Evolutionary conservation across 2,888 invertebrate genomes (phyloP).

Genomic region (Heliconius aoede): DNA sequence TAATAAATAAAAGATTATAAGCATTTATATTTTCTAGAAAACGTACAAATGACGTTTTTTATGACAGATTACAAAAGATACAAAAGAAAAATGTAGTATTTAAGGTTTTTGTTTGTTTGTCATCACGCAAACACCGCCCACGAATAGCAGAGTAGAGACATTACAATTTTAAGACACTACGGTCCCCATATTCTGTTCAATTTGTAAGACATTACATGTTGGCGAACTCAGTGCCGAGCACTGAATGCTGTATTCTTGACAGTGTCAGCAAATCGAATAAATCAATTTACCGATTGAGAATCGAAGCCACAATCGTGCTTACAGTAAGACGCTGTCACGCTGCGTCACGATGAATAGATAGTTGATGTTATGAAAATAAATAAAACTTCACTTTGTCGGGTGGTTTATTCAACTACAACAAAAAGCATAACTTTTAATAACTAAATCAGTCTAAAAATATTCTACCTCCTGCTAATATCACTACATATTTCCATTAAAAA

Average conservation of each 20-base stretch:
- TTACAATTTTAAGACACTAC: neutral
- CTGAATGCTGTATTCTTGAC: no score
- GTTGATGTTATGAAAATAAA: conserved; percentile 47
- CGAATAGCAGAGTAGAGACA: neutral
- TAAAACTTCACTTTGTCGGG: conserved; percentile 61
- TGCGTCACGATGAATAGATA: no score
- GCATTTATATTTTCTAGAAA: neutral
- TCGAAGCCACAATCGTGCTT: no score
- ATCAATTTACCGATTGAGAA: no score
- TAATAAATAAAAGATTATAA: neutral
- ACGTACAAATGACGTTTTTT: neutral
- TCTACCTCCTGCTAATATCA: conserved; percentile 70
- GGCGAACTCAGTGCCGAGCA: no score
- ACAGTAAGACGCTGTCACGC: no score
- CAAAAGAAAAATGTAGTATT: neutral
- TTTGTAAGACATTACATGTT: neutral
- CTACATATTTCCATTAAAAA: conserved; percentile 75
- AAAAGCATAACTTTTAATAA: conserved; percentile 82
- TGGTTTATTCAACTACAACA: conserved; percentile 83
- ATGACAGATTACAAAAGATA: neutral
- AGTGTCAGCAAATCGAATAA: no score
- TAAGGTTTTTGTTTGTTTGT: neutral
- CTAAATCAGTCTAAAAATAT: conserved; percentile 84
- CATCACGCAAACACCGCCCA: no score
- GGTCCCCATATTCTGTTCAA: neutral